Evolutionary conservation across 2,797 vertebrate genomes (phyloP).

Genomic region (Siniperca scherzeri): DNA sequence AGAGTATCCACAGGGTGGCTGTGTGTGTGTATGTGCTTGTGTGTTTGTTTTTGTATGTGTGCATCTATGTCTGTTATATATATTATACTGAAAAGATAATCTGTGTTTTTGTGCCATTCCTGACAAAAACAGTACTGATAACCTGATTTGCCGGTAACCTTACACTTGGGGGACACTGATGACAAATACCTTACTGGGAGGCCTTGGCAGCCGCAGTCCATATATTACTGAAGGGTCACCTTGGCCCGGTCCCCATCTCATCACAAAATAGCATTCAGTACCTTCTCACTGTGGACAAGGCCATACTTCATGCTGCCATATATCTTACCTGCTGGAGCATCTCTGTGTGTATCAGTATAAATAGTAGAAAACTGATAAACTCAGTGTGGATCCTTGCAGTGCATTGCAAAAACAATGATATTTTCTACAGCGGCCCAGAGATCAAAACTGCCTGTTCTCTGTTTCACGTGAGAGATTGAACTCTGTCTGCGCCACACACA

Average conservation of each 20-base stretch:
- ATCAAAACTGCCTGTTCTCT: conserved; percentile 60
- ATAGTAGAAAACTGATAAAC: conserved; percentile 75
- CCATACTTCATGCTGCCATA: conserved; percentile 78
- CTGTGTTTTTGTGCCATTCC: conserved; percentile 80
- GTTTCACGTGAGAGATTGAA: conserved; percentile 60
- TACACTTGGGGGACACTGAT: conserved; percentile 81
- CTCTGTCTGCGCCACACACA: conserved; percentile 3
- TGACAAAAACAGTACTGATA: conserved; percentile 83
- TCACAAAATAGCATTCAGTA: conserved; percentile 81
- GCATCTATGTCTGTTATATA: conserved; percentile 38
- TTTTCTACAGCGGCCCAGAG: conserved; percentile 56
- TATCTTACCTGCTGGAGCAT: conserved; percentile 73
- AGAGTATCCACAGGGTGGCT: neutral
- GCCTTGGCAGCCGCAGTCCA: conserved; percentile 84
- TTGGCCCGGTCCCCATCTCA: conserved; percentile 82
- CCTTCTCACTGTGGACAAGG: conserved; percentile 76
- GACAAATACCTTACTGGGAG: conserved; percentile 86
- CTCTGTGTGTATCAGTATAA: conserved; percentile 73
- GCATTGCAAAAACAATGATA: conserved; percentile 60
- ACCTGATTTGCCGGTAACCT: conserved; percentile 84
- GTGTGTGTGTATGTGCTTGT: conserved; percentile 13
- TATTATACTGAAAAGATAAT: conserved; percentile 71
- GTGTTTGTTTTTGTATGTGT: conserved; percentile 26
- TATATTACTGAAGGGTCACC: conserved; percentile 87
- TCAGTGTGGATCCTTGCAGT: conserved; percentile 52